A percentile compares a stretch with the other conserved stretches of the same genome.
Conservation (phyloP, 1,140 invertebrate genomes). For the Metaphire vulgaris region DNA sequence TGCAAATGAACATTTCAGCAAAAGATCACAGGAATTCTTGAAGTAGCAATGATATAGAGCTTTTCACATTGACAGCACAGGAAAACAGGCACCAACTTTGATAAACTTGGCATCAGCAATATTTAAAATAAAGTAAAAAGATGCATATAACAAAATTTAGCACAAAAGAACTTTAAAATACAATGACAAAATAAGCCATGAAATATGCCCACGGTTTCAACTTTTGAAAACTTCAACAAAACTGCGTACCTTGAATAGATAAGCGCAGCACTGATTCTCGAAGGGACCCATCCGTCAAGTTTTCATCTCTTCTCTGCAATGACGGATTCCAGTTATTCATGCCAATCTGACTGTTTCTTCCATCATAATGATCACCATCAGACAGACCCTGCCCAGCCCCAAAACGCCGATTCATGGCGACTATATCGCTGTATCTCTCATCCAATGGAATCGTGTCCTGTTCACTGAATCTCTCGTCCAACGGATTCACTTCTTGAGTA, state of each 20-base stretch:
- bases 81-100: too few relatives aligned
- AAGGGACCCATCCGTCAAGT: not conserved
- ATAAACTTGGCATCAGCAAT: too few relatives aligned
- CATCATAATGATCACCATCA: not conserved
- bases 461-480: not conserved
- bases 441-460: constrained; percentile 41
- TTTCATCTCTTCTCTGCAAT: not conserved
- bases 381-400: not conserved
- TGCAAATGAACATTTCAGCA: too few relatives aligned
- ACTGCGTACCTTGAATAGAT: not conserved
- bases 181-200: too few relatives aligned
- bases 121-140: too few relatives aligned
- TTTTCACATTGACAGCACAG: too few relatives aligned
- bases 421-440: constrained; percentile 38
- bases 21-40: too few relatives aligned
- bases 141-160: too few relatives aligned
- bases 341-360: not conserved
- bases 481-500: not conserved
- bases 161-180: too few relatives aligned
- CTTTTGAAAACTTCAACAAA: too few relatives aligned
- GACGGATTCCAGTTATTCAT: not conserved
- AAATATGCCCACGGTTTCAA: too few relatives aligned
- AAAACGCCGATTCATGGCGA: not conserved
- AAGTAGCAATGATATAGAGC: too few relatives aligned
- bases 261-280: not conserved